Percentiles rank a stretch among this genome's conserved stretches.
These are phyloP conservation scores for Aplysia californica DNA, from an alignment of 1,140 invertebrate species.

Conservation along the genomic window DNA sequence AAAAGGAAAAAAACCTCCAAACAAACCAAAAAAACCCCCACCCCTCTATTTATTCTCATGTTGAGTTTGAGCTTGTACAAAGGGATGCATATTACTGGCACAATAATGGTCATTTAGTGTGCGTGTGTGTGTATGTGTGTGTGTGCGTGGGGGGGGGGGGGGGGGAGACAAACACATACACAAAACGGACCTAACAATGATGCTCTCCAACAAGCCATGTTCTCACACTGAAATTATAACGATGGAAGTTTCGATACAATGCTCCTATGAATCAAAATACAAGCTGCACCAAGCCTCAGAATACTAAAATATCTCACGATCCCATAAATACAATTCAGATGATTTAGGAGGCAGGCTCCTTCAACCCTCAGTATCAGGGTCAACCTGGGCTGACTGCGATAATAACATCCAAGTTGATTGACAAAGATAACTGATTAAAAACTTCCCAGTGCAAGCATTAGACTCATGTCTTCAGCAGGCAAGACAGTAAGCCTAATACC, in stretches of 20 bases:
- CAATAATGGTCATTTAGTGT: neutral
- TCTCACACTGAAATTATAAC: too few relatives aligned
- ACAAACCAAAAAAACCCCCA: neutral
- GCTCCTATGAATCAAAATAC: neutral
- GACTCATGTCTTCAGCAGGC: neutral
- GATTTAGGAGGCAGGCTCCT: too few relatives aligned
- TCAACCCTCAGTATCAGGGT: neutral
- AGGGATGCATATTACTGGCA: neutral
- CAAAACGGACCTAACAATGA: too few relatives aligned
- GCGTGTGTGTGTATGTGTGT: too few relatives aligned
- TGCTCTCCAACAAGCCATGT: too few relatives aligned
- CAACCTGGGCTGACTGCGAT: neutral
- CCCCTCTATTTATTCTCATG: neutral
- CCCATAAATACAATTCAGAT: too few relatives aligned
- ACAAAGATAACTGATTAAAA: neutral
- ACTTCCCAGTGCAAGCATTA: neutral
- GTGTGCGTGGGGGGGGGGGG: too few relatives aligned
- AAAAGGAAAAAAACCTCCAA: neutral
- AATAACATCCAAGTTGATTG: neutral
- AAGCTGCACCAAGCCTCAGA: neutral
- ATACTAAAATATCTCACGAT: too few relatives aligned
- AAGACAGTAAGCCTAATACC: neutral
- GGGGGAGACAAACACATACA: too few relatives aligned
- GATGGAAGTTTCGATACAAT: neutral
- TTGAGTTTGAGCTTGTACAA: neutral